Percentiles rank a stretch among this genome's conserved stretches.
Evolutionary conservation across 2,888 invertebrate species (phyloP).

Genomic region (Drosophila pseudotalamancana): DNA sequence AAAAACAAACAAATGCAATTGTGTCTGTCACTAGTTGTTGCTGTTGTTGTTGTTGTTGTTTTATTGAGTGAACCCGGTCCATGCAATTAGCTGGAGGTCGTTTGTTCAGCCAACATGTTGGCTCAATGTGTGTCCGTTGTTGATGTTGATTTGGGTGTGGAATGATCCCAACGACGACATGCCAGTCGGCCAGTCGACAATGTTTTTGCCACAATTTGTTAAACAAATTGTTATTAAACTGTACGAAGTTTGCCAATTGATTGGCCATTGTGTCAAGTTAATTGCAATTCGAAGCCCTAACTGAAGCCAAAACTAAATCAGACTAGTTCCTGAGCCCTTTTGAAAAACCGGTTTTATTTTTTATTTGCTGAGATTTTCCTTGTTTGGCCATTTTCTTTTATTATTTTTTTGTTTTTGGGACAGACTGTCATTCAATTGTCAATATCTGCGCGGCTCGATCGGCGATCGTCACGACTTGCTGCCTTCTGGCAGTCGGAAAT

Average conservation of each 20-base stretch:
- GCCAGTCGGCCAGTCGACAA: constrained; percentile 37
- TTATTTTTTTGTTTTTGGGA: constrained; percentile 18
- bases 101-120: constrained; percentile 47
- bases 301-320: not conserved
- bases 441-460: constrained; percentile 66
- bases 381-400: constrained; percentile 1
- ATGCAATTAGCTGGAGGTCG: constrained; percentile 72
- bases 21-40: constrained; percentile 29
- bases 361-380: constrained; percentile 10
- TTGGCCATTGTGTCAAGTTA: constrained; percentile 49
- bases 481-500: constrained; percentile 43
- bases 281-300: constrained; percentile 22
- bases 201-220: constrained; percentile 64
- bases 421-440: constrained; percentile 74
- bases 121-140: constrained; percentile 27
- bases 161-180: not conserved
- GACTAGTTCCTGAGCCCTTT: constrained; percentile 25
- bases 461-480: constrained; percentile 71
- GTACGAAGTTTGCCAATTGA: constrained; percentile 40
- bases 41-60: constrained; percentile 1
- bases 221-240: constrained; percentile 61
- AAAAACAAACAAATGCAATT: constrained; percentile 32
- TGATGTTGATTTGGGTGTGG: constrained; percentile 60
- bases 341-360: constrained; percentile 35
- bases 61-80: constrained; percentile 37